Evolutionary conservation across 2,888 invertebrate genomes (phyloP), one percentile per base, ranked within the genome.

Genomic region (Colostygia pectinataria): DNA sequence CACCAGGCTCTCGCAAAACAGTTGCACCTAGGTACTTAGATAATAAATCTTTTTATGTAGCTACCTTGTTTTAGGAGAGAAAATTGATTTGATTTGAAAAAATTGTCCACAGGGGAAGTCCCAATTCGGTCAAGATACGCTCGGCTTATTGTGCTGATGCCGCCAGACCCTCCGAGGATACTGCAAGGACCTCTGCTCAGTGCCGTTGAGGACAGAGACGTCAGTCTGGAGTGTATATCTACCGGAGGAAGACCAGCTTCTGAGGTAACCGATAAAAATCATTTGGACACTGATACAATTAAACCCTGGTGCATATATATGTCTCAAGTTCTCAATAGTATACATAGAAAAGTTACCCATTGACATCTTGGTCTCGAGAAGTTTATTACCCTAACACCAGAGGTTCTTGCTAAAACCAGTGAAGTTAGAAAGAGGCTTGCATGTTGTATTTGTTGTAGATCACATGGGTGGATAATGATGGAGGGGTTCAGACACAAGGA

Each of bases 161-260:
- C 98, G 0, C 98, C 98, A 0, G 96, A 97, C 57, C 93, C 95
- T 4, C 98, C 98, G 0, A 93, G 93, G 73, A 97, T 98, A 63
- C 89, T 94, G 6, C 97, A 97, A 74, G 97, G 96, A 4, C 93
- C 95, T 57, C 93, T 94, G 59, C 92, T 97, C 60, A 93, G 95
- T 45, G 96, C 98, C n/a, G 95, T 97, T 0, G 97, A 98, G 80
- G 97, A 97, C 76, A 92, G 95, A 37, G 96, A 97, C 73, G 94
- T 97, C 29, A 95, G 97, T 71, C 90, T 99, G 65, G 97, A 98
- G 70, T 99, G 99, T 80, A 92, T 95, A 34, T 98, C 98, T 53
- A 91, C 93, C 63, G 97, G 96, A 14, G 98, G 98, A 29, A 98
- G 98, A 79, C 98, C 98, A 2, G 95, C 97, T 0, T 97, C 98